Evolutionary conservation across 2,797 vertebrate genomes (phyloP).

Genomic region (Sebastes miniatus): DNA sequence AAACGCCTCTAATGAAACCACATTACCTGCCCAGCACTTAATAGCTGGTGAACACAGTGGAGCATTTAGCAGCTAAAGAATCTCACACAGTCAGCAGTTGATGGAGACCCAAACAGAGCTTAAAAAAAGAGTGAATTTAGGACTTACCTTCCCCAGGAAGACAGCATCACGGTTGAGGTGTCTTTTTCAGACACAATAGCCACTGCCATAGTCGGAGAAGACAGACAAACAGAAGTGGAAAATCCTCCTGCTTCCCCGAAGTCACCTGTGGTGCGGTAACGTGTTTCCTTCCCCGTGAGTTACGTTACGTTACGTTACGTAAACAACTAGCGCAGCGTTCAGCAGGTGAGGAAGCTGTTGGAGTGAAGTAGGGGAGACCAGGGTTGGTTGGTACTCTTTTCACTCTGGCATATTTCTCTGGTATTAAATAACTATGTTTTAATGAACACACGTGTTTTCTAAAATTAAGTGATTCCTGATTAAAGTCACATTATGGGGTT

Average conservation of each 20-base stretch:
- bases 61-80: background rate
- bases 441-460: too few relatives aligned
- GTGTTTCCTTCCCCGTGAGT: background rate
- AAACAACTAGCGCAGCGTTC: too few relatives aligned
- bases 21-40: background rate
- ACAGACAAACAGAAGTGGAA: background rate
- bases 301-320: too few relatives aligned
- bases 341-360: too few relatives aligned
- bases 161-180: background rate
- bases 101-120: background rate
- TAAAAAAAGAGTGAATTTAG: background rate
- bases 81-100: background rate
- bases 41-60: background rate
- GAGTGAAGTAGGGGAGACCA: too few relatives aligned
- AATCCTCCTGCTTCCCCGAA: background rate
- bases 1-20: background rate
- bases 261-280: accelerated
- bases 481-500: background rate
- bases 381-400: too few relatives aligned
- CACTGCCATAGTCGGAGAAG: background rate
- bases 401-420: too few relatives aligned
- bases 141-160: background rate
- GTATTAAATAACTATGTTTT: too few relatives aligned
- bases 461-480: background rate
- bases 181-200: background rate